Conservation (phyloP, 1,140 invertebrate genomes). For the Macrotrachela quadricornifera region DNA sequence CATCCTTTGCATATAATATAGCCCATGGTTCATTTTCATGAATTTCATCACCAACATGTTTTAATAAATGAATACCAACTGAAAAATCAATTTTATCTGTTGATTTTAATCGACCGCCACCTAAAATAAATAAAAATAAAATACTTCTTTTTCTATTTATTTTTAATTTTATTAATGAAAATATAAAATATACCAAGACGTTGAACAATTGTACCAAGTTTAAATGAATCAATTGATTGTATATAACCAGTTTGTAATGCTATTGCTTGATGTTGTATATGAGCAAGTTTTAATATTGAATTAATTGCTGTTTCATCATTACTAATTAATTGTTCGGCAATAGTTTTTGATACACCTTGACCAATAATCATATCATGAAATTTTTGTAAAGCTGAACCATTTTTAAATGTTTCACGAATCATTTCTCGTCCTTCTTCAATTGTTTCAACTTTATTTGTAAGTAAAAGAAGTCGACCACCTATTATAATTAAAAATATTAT, state of each 20-base stretch:
- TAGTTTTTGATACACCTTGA: not conserved
- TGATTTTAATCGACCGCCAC: slow-evolving; percentile 5
- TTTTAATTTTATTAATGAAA: too few species aligned
- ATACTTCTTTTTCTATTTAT: too few species aligned
- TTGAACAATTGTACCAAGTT: not conserved
- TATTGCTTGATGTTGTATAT: not conserved
- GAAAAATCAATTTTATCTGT: slow-evolving; percentile 1
- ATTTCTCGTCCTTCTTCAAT: not conserved
- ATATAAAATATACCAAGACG: not conserved
- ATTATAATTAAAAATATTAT: not conserved
- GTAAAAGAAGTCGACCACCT: slow-evolving; percentile 1
- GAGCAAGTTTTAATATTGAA: not conserved
- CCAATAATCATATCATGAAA: slow-evolving; percentile 7
- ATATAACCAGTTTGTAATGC: not conserved
- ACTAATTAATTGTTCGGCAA: not conserved
- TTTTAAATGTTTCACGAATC: slow-evolving; percentile 1
- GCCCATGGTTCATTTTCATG: not conserved
- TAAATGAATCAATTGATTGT: not conserved
- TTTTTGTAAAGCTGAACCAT: slow-evolving; percentile 5
- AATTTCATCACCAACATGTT: slow-evolving; percentile 2
- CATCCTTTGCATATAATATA: too few species aligned
- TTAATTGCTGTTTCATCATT: not conserved
- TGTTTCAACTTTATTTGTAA: not conserved
- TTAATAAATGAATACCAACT: slow-evolving; percentile 2
- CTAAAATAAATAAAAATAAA: not conserved